Conservation (phyloP, 2,797 vertebrate species). For the Aldrovandia affinis region DNA sequence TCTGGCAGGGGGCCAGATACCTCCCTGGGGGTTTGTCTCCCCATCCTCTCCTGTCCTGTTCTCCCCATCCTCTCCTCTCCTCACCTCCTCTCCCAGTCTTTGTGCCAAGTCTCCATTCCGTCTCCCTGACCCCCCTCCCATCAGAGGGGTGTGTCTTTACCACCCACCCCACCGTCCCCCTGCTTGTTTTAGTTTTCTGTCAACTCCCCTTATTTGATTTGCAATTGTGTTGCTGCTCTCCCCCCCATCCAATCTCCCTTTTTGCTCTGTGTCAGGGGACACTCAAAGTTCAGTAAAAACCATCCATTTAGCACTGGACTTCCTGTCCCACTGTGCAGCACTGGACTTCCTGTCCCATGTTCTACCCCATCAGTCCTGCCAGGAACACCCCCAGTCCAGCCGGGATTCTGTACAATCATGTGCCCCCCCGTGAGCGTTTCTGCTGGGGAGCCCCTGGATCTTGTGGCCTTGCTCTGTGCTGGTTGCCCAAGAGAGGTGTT, state of each 20-base stretch:
- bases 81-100: neutral
- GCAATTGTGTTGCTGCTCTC: neutral
- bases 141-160: neutral
- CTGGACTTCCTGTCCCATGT: neutral
- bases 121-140: neutral
- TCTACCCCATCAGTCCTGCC: neutral
- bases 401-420: neutral
- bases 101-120: neutral
- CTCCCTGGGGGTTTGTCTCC: neutral
- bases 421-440: neutral
- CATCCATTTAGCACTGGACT: neutral
- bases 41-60: neutral
- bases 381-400: neutral
- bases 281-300: neutral
- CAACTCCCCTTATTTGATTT: neutral
- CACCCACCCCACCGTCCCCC: neutral
- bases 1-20: neutral
- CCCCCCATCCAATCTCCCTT: no score
- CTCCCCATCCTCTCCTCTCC: neutral
- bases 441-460: neutral
- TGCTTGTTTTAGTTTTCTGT: neutral
- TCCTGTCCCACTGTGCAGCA: neutral
- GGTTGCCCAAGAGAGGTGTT: slow-evolving; percentile 39
- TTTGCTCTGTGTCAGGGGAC: neutral
- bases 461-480: neutral